Percentiles rank a stretch among this genome's conserved stretches.
phyloP scores from a whole-genome alignment of 1,140 invertebrate genomes.

The Sinella curviseta region DNA sequence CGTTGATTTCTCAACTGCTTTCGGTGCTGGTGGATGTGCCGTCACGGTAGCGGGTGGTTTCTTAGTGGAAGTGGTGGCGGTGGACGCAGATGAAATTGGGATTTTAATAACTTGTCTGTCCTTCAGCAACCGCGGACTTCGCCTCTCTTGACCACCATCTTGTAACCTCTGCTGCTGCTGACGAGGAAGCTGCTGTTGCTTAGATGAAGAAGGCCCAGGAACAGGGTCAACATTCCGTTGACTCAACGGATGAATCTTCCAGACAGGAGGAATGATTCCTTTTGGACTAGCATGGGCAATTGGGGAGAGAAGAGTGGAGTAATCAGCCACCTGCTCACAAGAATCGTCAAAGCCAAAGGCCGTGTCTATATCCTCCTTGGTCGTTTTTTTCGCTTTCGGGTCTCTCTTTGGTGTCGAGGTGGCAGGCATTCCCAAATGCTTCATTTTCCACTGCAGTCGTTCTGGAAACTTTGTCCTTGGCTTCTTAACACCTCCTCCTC shows the following conservation, averaged over 20 bases:
- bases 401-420: constrained; percentile 4
- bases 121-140: no score
- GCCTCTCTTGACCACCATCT: no score
- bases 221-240: background rate
- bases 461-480: background rate
- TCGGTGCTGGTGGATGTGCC: no score
- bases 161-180: no score
- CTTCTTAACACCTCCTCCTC: background rate
- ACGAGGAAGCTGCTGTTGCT: no score
- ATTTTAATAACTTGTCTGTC: no score
- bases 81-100: no score
- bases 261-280: background rate
- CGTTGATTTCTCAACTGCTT: no score
- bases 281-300: background rate
- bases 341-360: constrained; percentile 20
- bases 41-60: no score
- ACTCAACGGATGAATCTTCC: background rate
- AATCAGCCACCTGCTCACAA: background rate
- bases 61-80: no score
- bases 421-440: background rate
- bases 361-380: constrained; percentile 5
- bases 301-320: background rate
- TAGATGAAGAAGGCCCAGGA: background rate
- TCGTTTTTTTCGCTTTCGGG: background rate
- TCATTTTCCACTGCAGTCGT: constrained; percentile 20